Evolutionary conservation across 2,113 vertebrate species (phyloP).

Genomic region (Psilopsiagon aurifrons): DNA sequence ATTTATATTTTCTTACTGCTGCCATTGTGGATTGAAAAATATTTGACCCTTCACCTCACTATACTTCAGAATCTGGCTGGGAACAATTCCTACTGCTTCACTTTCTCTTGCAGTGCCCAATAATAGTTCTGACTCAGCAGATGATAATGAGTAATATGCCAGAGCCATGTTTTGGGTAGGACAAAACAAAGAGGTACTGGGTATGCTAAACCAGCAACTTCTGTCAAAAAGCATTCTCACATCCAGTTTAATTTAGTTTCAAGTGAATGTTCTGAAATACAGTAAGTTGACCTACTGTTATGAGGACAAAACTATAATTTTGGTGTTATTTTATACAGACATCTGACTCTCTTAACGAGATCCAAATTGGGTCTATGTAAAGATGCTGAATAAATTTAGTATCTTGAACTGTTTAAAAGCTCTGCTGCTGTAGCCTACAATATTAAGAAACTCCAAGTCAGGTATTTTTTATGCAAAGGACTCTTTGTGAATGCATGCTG

Average conservation of each 20-base stretch:
- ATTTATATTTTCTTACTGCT: neutral
- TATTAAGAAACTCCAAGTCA: neutral
- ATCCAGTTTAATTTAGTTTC: neutral
- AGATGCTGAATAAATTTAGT: neutral
- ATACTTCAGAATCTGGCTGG: neutral
- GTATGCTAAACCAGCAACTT: neutral
- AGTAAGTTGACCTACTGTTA: neutral
- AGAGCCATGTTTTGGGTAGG: neutral
- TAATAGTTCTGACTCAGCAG: neutral
- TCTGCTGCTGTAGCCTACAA: neutral
- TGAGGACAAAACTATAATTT: neutral
- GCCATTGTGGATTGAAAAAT: neutral
- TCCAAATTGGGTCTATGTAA: neutral
- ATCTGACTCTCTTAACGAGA: neutral
- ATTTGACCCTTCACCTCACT: neutral
- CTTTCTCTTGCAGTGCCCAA: neutral
- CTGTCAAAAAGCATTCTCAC: neutral
- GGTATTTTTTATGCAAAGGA: neutral
- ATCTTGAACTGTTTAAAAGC: neutral
- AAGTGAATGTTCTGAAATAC: neutral
- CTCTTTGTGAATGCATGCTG: neutral
- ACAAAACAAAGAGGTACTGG: neutral
- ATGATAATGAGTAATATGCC: neutral
- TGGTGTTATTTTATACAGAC: neutral
- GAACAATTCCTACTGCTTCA: neutral